phyloP scores from a whole-genome alignment of 2,888 invertebrate genomes.

The Sphaeridia pumilis region DNA sequence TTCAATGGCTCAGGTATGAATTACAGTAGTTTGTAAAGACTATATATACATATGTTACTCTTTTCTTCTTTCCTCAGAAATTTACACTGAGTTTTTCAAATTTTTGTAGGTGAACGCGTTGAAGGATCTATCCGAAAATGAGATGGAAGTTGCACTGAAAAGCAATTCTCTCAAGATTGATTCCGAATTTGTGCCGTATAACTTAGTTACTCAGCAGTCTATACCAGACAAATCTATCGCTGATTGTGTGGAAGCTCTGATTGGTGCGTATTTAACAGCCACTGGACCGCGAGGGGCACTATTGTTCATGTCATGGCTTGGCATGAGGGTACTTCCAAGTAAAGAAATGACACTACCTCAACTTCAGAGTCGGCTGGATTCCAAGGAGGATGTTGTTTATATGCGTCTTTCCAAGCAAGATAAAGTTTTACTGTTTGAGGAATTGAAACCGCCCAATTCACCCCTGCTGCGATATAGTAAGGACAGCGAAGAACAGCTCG shows the following conservation, averaged over 20 bases:
- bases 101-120: constrained; percentile 42
- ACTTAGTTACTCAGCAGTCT: constrained; percentile 91
- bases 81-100: constrained; percentile 3
- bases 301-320: constrained; percentile 95
- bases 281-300: constrained; percentile 89
- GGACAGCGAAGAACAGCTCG: constrained; percentile 57
- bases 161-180: constrained; percentile 23
- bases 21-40: background rate
- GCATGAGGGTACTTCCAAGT: constrained; percentile 68
- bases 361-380: background rate
- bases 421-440: constrained; percentile 51
- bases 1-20: constrained; percentile 47
- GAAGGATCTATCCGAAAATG: constrained; percentile 43
- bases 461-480: constrained; percentile 61
- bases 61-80: background rate
- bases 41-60: background rate
- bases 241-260: constrained; percentile 96
- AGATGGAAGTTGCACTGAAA: constrained; percentile 29
- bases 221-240: constrained; percentile 98
- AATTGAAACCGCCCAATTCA: constrained; percentile 66
- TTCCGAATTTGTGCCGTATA: constrained; percentile 48
- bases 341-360: constrained; percentile 37
- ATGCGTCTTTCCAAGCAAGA: constrained; percentile 22
- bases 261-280: constrained; percentile 89
- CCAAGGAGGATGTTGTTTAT: constrained; percentile 19